Base-by-base conservation (phyloP, 2,888 invertebrate genomes). In the Drosophila sordidula region DNA sequence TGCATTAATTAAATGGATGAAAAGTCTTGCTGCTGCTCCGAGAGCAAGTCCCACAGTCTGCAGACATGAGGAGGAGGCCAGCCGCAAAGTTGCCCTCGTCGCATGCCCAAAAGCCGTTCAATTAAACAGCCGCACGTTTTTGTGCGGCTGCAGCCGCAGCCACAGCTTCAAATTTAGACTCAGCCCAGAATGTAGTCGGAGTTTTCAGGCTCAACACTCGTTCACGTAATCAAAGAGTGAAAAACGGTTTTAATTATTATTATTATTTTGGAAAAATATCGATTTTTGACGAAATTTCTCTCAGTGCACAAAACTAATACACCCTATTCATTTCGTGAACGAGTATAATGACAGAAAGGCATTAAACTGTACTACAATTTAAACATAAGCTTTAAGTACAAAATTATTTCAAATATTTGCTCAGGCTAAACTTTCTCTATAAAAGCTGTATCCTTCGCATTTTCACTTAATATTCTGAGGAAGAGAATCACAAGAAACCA, bases 101-200 rank as follows among this genome's bases (percentile, higher is more conserved):
- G 80, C 71, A 75, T 71, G 74, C 72, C 78, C 78, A 78, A 83
- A 76, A 83, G 86, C 70, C 78, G 76, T 76, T 80, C 76, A 83
- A 83, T 75, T 78, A 74, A 89, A 73, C 66, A 66, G 69, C 65
- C 46, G 76, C 85, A 88, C 83, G 86, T 78, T 88, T 80, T 78
- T 75, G 38, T 63, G 50, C 26, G 18, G 55, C 49, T 14, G 11
- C 39, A 22, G 47, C 47, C 26, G 16, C 12, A 18, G 22, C 34
- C n/a, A 61, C 18, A 62, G 38, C 44, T 49, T 39, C 39, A 66
- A 49, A 50, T 26, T 26, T 26, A 14, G 32, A 18, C 45, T 45
- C 6, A 50, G 22, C 12, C 16, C 41, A 29, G 52, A 41, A 57
- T 55, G 46, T 52, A 58, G 57, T 52, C 55, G 39, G 11, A 34